Evolutionary conservation across 2,113 vertebrate species (phyloP).

Genomic region (Synchiropus splendidus): DNA sequence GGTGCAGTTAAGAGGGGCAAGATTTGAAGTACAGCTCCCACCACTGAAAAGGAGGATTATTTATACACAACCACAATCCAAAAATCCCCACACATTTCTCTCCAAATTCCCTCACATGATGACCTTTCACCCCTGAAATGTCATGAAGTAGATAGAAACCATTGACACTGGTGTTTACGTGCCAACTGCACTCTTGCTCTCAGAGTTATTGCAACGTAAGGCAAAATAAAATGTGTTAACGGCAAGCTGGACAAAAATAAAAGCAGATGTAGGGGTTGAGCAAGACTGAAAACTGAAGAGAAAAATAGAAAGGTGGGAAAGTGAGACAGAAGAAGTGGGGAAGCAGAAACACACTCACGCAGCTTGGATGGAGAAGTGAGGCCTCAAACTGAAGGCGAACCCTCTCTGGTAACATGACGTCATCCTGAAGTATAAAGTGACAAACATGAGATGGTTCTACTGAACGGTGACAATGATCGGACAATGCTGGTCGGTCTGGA

Average conservation of each 20-base stretch:
- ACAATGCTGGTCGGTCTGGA: too few relatives aligned
- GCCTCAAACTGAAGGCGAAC: constrained; percentile 77
- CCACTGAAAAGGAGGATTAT: constrained; percentile 20
- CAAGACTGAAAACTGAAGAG: constrained; percentile 1
- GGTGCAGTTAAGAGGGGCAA: too few relatives aligned
- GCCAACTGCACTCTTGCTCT: constrained; percentile 19
- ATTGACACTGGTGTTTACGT: constrained; percentile 42
- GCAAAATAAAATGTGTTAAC: too few relatives aligned
- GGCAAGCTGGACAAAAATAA: not conserved
- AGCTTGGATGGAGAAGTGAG: constrained; percentile 63
- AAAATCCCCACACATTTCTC: constrained; percentile 33
- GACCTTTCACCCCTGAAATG: constrained; percentile 40
- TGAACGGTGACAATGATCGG: too few relatives aligned
- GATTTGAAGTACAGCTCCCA: too few relatives aligned
- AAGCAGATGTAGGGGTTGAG: not conserved
- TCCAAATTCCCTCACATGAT: too few relatives aligned
- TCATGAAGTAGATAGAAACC: constrained; percentile 30
- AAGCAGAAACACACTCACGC: constrained; percentile 68
- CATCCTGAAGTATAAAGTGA: constrained; percentile 69
- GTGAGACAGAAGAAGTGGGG: constrained; percentile 8
- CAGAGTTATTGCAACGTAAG: too few relatives aligned
- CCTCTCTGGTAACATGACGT: constrained; percentile 87
- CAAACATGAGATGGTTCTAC: too few relatives aligned
- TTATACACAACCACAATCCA: constrained; percentile 40
- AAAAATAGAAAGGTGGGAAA: constrained; percentile 3